These are phyloP conservation scores for Rhea americana DNA, from an alignment of 2,113 vertebrate species.

Conservation along the genomic window DNA sequence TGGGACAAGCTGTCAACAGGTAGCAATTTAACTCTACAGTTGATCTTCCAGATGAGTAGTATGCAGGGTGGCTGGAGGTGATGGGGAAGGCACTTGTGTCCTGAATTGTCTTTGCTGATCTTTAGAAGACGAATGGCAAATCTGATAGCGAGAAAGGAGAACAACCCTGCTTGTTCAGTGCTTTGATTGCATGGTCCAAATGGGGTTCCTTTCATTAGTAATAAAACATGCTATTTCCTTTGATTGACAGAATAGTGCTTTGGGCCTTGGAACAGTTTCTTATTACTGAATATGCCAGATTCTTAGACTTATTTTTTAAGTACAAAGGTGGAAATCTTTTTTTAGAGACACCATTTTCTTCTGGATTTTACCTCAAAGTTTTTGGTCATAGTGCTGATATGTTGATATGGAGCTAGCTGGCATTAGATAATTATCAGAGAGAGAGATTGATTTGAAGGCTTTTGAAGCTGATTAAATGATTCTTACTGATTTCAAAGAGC, in stretches of 20 bases:
- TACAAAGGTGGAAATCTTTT: neutral
- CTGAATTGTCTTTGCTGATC: neutral
- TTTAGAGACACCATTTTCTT: neutral
- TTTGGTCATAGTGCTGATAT: neutral
- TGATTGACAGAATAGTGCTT: neutral
- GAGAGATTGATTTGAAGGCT: conserved; percentile 13
- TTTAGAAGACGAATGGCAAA: neutral
- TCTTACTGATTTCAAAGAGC: neutral
- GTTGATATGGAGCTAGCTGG: neutral
- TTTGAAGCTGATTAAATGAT: conserved; percentile 18
- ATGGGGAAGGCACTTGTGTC: neutral
- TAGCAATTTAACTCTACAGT: neutral
- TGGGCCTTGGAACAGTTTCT: neutral
- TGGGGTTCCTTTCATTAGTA: neutral
- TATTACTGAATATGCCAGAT: neutral
- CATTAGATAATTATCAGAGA: neutral
- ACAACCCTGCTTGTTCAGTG: neutral
- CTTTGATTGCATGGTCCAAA: neutral
- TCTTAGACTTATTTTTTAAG: neutral
- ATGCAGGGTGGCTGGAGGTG: neutral
- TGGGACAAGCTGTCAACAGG: neutral
- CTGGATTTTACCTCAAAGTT: neutral
- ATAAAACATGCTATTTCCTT: neutral
- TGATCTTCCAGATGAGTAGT: neutral
- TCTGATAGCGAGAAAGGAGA: neutral